Evolutionary conservation across 1,140 invertebrate genomes (phyloP).

Genomic region (Riptortus pedestris): DNA sequence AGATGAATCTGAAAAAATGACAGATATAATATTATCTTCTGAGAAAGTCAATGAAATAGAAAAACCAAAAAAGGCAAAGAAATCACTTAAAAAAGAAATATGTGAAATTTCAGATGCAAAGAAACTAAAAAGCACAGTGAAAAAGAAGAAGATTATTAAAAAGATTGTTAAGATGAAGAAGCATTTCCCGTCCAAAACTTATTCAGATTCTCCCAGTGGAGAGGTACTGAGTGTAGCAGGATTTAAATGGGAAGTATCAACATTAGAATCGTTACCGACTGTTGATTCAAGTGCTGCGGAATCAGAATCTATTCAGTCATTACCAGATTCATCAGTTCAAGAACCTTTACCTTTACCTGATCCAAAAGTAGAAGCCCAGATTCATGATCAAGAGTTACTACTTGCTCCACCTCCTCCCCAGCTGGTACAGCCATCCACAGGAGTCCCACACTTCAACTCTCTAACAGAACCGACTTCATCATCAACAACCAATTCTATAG

Average conservation of each 20-base stretch:
- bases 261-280: background rate
- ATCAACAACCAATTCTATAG: background rate
- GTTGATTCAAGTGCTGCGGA: background rate
- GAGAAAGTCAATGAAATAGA: no score
- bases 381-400: background rate
- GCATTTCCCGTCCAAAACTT: background rate
- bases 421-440: background rate
- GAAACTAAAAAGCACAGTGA: background rate
- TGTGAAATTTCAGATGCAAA: background rate
- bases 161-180: constrained; percentile 14
- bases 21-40: no score
- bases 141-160: constrained; percentile 20
- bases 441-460: background rate
- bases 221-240: constrained; percentile 20
- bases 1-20: no score
- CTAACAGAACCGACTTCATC: background rate
- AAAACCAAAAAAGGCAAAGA: no score
- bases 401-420: background rate
- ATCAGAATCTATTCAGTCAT: background rate
- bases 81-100: background rate
- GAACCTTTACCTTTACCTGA: background rate
- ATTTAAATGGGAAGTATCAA: background rate
- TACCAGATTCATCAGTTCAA: background rate
- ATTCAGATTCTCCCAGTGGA: background rate
- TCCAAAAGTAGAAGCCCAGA: background rate